A percentile compares a stretch with the other conserved stretches of the same genome.
phyloP scores from a whole-genome alignment of 2,888 invertebrate genomes.

The Drosophila borborema region DNA sequence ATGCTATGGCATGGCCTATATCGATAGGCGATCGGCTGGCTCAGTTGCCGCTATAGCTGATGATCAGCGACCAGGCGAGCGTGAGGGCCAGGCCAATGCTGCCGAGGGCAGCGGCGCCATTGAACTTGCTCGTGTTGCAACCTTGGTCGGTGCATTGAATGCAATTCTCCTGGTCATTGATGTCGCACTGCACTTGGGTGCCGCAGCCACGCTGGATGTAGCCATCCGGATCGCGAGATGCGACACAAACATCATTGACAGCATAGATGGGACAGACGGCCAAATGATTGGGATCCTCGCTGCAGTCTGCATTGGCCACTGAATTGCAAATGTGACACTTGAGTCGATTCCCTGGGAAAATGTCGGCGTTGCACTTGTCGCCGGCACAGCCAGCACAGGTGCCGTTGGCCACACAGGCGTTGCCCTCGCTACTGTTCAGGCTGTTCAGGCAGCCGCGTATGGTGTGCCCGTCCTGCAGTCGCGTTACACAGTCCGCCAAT shows the following conservation, averaged over 20 bases:
- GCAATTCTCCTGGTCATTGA: slow-evolving; percentile 64
- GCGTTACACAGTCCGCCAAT: slow-evolving; percentile 66
- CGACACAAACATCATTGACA: slow-evolving; percentile 71
- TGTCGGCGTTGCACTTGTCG: slow-evolving; percentile 72
- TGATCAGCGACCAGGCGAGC: slow-evolving; percentile 53
- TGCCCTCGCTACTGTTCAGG: slow-evolving; percentile 52
- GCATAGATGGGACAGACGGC: slow-evolving; percentile 75
- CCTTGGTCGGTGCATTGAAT: slow-evolving; percentile 65
- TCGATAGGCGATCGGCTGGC: not conserved
- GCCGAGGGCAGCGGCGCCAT: slow-evolving; percentile 53
- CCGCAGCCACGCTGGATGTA: slow-evolving; percentile 75
- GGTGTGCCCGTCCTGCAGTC: slow-evolving; percentile 66
- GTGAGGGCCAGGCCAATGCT: slow-evolving; percentile 63
- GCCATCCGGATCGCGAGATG: slow-evolving; percentile 30
- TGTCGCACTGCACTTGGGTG: slow-evolving; percentile 67
- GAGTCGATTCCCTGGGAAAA: slow-evolving; percentile 78
- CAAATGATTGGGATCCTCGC: slow-evolving; percentile 46
- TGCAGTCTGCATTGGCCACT: slow-evolving; percentile 52
- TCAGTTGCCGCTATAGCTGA: slow-evolving; percentile 27
- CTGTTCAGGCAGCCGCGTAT: slow-evolving; percentile 74
- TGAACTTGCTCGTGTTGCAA: slow-evolving; percentile 74
- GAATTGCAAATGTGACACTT: slow-evolving; percentile 81
- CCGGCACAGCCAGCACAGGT: slow-evolving; percentile 73
- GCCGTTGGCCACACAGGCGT: slow-evolving; percentile 60
- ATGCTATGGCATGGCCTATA: slow-evolving; percentile 29